Evolutionary conservation across 2,113 vertebrate species (phyloP).

Genomic region (Talpa occidentalis): DNA sequence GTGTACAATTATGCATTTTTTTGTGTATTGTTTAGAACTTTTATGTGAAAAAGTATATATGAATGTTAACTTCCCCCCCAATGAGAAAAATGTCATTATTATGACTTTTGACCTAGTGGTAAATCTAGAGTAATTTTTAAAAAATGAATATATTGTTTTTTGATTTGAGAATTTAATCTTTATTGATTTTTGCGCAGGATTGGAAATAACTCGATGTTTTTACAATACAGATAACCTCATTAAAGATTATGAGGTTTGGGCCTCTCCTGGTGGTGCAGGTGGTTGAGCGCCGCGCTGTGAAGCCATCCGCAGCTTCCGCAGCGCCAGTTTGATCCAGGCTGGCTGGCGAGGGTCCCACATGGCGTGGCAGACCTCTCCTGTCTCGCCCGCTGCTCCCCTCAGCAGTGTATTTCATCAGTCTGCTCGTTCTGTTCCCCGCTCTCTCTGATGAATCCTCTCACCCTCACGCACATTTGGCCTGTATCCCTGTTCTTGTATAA

Average conservation of each 20-base stretch:
- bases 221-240: not conserved
- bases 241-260: not conserved
- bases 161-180: not conserved
- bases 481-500: too few species aligned
- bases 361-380: too few species aligned
- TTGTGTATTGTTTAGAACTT: not conserved
- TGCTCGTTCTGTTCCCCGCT: too few species aligned
- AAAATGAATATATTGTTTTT: not conserved
- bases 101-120: not conserved
- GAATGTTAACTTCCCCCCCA: not conserved
- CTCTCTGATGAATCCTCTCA: too few species aligned
- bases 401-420: too few species aligned
- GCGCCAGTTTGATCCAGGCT: too few species aligned
- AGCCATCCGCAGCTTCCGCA: too few species aligned
- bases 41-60: not conserved
- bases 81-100: constrained; percentile 1
- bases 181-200: not conserved
- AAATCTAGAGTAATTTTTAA: not conserved
- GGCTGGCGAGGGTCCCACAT: too few species aligned
- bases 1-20: not conserved
- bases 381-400: too few species aligned
- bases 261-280: too few species aligned
- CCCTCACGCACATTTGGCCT: too few species aligned
- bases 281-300: too few species aligned
- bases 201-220: not conserved